Base-by-base conservation (phyloP, 2,113 vertebrate genomes). In the Otocyon megalotis region DNA sequence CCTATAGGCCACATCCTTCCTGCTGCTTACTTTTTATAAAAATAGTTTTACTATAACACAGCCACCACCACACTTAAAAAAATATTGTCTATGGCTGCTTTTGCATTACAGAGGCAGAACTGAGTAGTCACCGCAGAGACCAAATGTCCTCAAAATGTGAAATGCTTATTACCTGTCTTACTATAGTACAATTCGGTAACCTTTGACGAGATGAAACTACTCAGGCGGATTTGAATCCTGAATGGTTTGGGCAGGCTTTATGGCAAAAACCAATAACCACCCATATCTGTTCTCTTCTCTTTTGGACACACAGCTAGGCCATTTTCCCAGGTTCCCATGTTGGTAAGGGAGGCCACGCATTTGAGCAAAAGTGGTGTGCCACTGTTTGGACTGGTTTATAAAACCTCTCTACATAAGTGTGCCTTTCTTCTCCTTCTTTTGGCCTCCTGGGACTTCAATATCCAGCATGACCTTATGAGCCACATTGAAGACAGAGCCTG, bases 21-120 rank as follows among this genome's bases (percentile, higher is more conserved):
- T 83, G 30, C 30, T 56, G 9, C 12, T 0, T 67, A 3, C 43
- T 77, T 95, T 80, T 72, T 87, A 0, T 65, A 95, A 92, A 67
- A 60, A 83, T 77, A 69, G 37, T 43, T 83, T 92, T 94, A 81
- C 58, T 81, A 13, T n/a, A 94, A 84, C 32, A 92, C 17, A 83
- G 35, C 5, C 8, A 22, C 20, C 10, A 14, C 35, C 3, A 1
- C 1, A 4, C 10, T 2, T 16, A 43, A 43, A 43, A 43, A 13
- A 10, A 26, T 50, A 56, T 86, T n/a, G 12, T 76, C 11, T 79
- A 20, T 63, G 43, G 17, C 67, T 69, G 24, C 12, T 77, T 82
- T 65, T 69, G 22, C 1, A 69, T 77, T 81, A n/a, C 9, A 48
- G 84, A 12, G n/a, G 37, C 26, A 77, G 17, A 90, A 48, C 0